Base-by-base conservation (phyloP, 53 echinoderm and acorn worm species). In the Henricia sp. region DNA sequence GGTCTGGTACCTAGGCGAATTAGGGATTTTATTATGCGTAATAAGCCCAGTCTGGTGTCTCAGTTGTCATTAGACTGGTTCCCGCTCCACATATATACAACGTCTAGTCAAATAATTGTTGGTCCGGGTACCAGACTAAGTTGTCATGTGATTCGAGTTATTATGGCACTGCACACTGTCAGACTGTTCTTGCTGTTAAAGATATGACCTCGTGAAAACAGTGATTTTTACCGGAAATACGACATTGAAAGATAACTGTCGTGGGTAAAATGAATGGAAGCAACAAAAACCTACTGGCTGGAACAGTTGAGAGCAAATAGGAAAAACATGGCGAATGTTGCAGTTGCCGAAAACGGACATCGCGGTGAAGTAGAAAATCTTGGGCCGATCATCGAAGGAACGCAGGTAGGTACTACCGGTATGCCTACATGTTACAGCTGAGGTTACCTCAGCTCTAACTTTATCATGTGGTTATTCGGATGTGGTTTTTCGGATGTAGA, bases 311-410 rank as follows among this genome's bases (percentile, higher is more conserved):
- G 62, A 41, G 64, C 80, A 63, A 80, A 64, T 34, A 41, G 80
- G 41, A 57, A 64, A 8, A 80, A 48, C 26, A 80, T 80, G 80
- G 80, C 80, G 34, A 76, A 40, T 27, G 59, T 82, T 46, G 34
- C 48, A 16, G 34, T 65, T 3, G 66, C 19, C 8, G 82, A 82
- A 25, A 82, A 82, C 52, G 82, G 82, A n/a, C 14, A n/a, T 12
- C 50, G 11, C 25, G 53, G 36, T 1, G 19, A 50, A 2, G 30
- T 3, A 8, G 83, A 83, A 36, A 68, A 64, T 19, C 42, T 80
- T 1, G 80, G 80, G 17, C 86, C 86, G 5, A 85, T 85, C 37
- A 23, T 85, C 50, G 86, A 85, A 35, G 86, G 86, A 36, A 65
- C 73, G 36, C 86, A 85, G 74, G 80, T 64, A 27, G 29, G 50